A percentile compares a stretch with the other conserved stretches of the same genome.
These are phyloP conservation scores for Stenotaenia linearis DNA, from an alignment of 2,888 invertebrate genomes.

Conservation along the genomic window DNA sequence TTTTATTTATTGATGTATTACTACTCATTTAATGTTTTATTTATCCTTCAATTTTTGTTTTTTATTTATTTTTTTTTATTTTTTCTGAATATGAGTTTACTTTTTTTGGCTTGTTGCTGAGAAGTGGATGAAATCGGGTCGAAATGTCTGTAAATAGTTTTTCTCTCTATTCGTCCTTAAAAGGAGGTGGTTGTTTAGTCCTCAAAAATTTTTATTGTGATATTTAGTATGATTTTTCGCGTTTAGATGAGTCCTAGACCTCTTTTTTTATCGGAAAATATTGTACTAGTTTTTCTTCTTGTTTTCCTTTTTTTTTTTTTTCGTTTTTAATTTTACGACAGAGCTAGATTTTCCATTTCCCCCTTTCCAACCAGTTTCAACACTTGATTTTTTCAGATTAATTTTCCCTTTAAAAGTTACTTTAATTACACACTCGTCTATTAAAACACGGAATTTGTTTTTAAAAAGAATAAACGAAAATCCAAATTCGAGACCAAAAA, in stretches of 20 bases:
- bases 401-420: background rate
- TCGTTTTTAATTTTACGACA: background rate
- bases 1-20: constrained; percentile 7
- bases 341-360: background rate
- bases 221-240: background rate
- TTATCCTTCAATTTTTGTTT: background rate
- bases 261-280: background rate
- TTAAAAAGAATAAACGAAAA: background rate
- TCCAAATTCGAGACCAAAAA: background rate
- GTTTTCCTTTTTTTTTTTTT: background rate
- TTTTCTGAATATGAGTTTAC: background rate
- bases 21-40: background rate
- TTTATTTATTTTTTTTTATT: background rate
- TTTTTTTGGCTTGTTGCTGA: constrained; percentile 2
- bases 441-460: too few species aligned
- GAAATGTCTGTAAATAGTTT: constrained; percentile 19
- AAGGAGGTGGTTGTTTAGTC: background rate
- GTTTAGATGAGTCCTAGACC: background rate
- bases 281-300: background rate
- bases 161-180: constrained; percentile 11
- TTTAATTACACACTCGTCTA: too few species aligned
- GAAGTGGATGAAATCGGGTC: constrained; percentile 3
- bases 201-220: background rate
- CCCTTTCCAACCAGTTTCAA: background rate
- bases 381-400: background rate